phyloP scores from a whole-genome alignment of 1,140 invertebrate genomes.

The Heliconius hermathena region DNA sequence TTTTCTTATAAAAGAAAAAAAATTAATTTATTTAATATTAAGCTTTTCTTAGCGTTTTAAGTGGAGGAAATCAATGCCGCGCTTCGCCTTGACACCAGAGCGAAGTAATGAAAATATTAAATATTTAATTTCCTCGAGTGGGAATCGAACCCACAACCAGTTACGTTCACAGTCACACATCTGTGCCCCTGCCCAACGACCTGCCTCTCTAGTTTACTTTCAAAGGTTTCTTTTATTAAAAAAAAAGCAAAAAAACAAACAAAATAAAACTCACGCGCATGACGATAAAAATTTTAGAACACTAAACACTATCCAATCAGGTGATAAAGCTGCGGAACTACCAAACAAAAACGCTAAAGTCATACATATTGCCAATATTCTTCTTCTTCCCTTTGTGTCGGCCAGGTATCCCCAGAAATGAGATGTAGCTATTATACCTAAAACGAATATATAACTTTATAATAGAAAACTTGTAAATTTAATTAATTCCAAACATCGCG shows the following conservation, averaged over 20 bases:
- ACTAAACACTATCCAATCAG: slow-evolving; percentile 86
- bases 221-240: not conserved
- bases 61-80: no score
- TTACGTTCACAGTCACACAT: no score
- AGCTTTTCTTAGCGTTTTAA: no score
- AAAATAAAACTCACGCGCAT: slow-evolving; percentile 84
- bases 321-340: slow-evolving; percentile 85
- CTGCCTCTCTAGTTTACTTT: no score
- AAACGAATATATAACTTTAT: slow-evolving; percentile 9
- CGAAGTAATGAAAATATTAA: no score
- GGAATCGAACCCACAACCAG: no score
- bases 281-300: slow-evolving; percentile 88
- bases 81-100: no score
- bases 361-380: slow-evolving; percentile 85
- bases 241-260: not conserved
- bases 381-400: slow-evolving; percentile 87
- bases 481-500: no score
- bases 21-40: no score
- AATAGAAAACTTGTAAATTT: not conserved
- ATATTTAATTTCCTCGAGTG: no score
- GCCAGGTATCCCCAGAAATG: slow-evolving; percentile 91
- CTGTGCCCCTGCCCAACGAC: no score
- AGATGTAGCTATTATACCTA: slow-evolving; percentile 80
- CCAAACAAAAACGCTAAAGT: slow-evolving; percentile 84
- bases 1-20: no score